phyloP scores from a whole-genome alignment of 2,113 vertebrate species.

The Ammodramus savannarum region DNA sequence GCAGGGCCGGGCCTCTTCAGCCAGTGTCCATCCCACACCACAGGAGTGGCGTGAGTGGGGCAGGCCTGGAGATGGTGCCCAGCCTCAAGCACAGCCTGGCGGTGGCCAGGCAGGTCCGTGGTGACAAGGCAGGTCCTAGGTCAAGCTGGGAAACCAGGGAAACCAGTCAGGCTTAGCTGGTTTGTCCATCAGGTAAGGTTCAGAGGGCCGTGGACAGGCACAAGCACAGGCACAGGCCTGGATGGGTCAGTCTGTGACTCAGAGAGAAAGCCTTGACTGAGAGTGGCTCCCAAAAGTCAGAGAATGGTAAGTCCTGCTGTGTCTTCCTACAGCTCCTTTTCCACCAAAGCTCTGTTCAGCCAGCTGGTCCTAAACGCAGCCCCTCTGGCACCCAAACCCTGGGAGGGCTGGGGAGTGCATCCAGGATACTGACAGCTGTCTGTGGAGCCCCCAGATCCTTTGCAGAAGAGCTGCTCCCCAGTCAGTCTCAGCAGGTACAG shows the following conservation, averaged over 20 bases:
- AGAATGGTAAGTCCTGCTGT: background rate
- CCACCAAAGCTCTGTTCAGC: background rate
- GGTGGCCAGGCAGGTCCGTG: background rate
- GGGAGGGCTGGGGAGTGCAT: background rate
- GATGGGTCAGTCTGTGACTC: background rate
- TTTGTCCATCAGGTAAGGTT: background rate
- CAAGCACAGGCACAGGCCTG: background rate
- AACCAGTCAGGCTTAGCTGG: background rate
- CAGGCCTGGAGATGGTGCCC: background rate
- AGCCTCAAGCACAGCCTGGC: background rate
- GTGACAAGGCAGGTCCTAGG: background rate
- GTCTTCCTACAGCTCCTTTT: background rate
- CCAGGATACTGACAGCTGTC: background rate
- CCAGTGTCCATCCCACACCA: rapidly evolving
- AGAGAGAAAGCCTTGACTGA: rapidly evolving
- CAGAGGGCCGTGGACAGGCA: background rate
- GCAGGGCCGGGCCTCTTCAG: background rate
- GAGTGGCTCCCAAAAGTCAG: background rate
- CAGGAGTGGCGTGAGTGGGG: rapidly evolving
- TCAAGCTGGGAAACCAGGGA: background rate
- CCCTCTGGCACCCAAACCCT: background rate
- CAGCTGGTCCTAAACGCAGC: rapidly evolving
- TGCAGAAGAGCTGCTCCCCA: background rate
- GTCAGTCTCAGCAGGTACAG: background rate
- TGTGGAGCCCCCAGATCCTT: background rate